A percentile compares a stretch with the other conserved stretches of the same genome.
These are phyloP conservation scores for Philhelius pedissequus DNA, from an alignment of 2,888 invertebrate species.

Conservation along the genomic window DNA sequence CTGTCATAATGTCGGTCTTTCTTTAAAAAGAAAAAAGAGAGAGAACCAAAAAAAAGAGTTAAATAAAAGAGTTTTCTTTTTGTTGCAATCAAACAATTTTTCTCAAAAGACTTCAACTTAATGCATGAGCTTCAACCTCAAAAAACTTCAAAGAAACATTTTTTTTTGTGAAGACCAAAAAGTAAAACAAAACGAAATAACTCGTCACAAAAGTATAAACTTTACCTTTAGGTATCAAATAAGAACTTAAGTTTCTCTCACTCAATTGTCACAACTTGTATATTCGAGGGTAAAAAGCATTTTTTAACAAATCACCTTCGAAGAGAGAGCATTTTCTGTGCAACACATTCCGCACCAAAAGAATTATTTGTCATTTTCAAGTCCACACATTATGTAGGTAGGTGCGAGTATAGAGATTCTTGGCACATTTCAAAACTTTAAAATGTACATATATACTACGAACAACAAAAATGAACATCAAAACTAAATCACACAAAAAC, in stretches of 20 bases:
- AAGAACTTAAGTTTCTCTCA: neutral
- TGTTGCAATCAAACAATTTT: neutral
- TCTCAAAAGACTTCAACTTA: neutral
- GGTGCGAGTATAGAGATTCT: no score
- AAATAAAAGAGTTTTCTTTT: neutral
- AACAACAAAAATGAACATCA: slow-evolving; percentile 28
- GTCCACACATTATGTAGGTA: slow-evolving; percentile 31
- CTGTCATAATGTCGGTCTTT: no score
- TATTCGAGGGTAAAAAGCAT: slow-evolving; percentile 6
- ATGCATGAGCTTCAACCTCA: neutral
- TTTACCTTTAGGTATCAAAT: no score
- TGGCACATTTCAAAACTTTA: slow-evolving; percentile 61
- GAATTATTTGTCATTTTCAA: slow-evolving; percentile 62
- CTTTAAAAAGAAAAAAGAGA: no score
- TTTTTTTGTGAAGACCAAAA: neutral
- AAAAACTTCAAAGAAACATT: neutral
- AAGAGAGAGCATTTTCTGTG: slow-evolving; percentile 47
- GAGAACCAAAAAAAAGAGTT: no score
- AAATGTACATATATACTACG: neutral
- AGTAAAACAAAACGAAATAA: neutral
- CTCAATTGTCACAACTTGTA: slow-evolving; percentile 7
- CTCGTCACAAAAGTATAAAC: neutral
- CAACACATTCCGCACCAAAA: slow-evolving; percentile 61
- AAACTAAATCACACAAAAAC: neutral
- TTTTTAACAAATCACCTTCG: slow-evolving; percentile 60